phyloP scores from a whole-genome alignment of 1,140 invertebrate species.

The Drosophila simulans region DNA sequence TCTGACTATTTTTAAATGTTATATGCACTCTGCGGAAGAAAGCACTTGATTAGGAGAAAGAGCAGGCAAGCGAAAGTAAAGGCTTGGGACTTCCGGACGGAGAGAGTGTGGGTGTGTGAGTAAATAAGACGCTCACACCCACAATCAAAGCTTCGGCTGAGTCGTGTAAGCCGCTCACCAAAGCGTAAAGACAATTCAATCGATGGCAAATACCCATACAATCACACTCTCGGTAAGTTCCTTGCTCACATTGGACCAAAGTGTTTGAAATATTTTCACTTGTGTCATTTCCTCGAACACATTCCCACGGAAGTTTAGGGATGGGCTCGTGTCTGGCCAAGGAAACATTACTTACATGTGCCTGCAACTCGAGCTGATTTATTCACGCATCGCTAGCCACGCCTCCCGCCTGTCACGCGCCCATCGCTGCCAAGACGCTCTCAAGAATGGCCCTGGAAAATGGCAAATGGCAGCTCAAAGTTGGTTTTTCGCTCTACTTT shows the following conservation, averaged over 20 bases:
- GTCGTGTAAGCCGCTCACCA: conserved; percentile 60
- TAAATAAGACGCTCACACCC: conserved; percentile 26
- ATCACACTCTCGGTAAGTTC: conserved; percentile 26
- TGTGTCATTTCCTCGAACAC: conserved; percentile 76
- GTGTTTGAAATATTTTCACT: conserved; percentile 78
- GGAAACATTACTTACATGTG: conserved; percentile 48
- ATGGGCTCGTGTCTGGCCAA: conserved; percentile 42
- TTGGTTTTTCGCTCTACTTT: conserved; percentile 49
- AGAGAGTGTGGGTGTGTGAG: neutral
- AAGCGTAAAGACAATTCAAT: conserved; percentile 75
- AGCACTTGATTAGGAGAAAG: conserved; percentile 43
- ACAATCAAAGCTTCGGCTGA: conserved; percentile 48
- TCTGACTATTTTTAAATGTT: conserved; percentile 18
- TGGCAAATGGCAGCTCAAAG: conserved; percentile 73
- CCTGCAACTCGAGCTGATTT: conserved; percentile 43
- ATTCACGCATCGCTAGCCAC: conserved; percentile 49
- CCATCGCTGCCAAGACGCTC: conserved; percentile 61
- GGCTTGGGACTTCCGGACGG: conserved; percentile 10
- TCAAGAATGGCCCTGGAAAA: conserved; percentile 53
- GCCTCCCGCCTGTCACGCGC: conserved; percentile 53
- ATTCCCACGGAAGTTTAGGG: conserved; percentile 60
- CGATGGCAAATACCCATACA: conserved; percentile 36
- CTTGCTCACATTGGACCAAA: conserved; percentile 30
- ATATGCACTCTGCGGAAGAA: conserved; percentile 30
- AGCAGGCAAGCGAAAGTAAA: conserved; percentile 46